Evolutionary conservation across 2,888 invertebrate genomes (phyloP), one percentile per base, ranked within the genome.

Genomic region (Pimpla rufipes): DNA sequence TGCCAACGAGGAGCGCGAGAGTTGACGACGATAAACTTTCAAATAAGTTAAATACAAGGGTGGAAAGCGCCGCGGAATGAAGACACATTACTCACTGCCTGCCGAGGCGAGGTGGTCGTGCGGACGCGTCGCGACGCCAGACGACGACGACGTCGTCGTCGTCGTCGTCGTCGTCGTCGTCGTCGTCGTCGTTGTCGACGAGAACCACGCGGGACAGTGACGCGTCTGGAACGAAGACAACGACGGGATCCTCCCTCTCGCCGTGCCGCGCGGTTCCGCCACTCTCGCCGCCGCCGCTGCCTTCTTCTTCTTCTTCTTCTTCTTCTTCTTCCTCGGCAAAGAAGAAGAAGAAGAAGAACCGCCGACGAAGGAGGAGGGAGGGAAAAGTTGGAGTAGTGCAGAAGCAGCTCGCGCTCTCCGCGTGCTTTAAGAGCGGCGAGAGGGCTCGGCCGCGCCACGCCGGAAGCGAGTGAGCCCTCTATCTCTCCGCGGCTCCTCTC

Each of bases 1-100:
- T 88, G 89, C 86, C 64, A 66, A 85, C 23, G 59, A 42, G 57
- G n/a, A n/a, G n/a, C 29, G 29, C 29, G 29, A 29, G 87, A 91
- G 88, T 91, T 88, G 90, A 91, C 89, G 71, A 91, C 89, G 89
- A 90, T 90, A 91, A 92, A 91, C 89, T 92, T 92, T 91, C 88
- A 89, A 90, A 90, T 89, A 90, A 92, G 91, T 92, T 92, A 91
- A 92, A 91, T 89, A 90, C 88, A 87, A 87, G 76, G 42, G 37
- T 66, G 35, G 78, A 29, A 73, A 68, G 70, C 70, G 70, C 52
- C 59, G 86, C 87, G 84, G 87, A 91, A 91, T 90, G 89, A 91
- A 91, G 89, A 89, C 87, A 85, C 87, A 89, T 89, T 89, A 87
- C 89, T 87, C 85, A 85, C 85, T 85, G 85, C 66, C 66, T 83